Evolutionary conservation across 30 jellyfish, hydroid and myxozoan genomes (phyloP), one percentile per base, ranked within the genome.

Genomic region (Phacellophora camtschatica): DNA sequence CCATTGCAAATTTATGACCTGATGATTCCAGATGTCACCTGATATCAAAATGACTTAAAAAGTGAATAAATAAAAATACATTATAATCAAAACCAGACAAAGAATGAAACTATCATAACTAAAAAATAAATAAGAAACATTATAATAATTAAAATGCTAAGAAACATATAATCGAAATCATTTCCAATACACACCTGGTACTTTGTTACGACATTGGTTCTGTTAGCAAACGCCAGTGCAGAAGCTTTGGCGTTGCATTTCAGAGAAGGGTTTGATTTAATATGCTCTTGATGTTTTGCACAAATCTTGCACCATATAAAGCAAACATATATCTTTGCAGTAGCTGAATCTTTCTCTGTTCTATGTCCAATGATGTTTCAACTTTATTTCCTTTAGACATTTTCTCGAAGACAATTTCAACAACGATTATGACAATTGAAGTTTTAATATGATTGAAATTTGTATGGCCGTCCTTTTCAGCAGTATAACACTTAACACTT

Each of bases 121-220:
- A n/a, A n/a, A n/a, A n/a, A n/a, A n/a, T n/a, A n/a, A n/a, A n/a
- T n/a, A n/a, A n/a, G n/a, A n/a, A n/a, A n/a, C n/a, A n/a, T n/a
- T n/a, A n/a, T n/a, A n/a, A n/a, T n/a, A n/a, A n/a, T n/a, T n/a
- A n/a, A n/a, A n/a, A n/a, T n/a, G n/a, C n/a, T n/a, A n/a, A n/a
- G n/a, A n/a, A n/a, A n/a, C n/a, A n/a, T n/a, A n/a, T n/a, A n/a
- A n/a, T n/a, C n/a, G n/a, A n/a, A n/a, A n/a, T n/a, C n/a, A n/a
- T n/a, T n/a, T n/a, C n/a, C n/a, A n/a, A n/a, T n/a, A n/a, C 83
- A 33, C 48, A 69, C 83, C 48, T 69, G 78, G 19, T 34, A 69
- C 25, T 69, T 69, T 8, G 83, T 34, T 18, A 69, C 83, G 0
- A 37, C 10, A 13, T 23, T 69, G 45, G 83, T 34, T n/a, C 83